Percentiles rank a stretch among this genome's conserved stretches.
Evolutionary conservation across 2,888 invertebrate species (phyloP).

Genomic region (Scaptomyza caliginosa): DNA sequence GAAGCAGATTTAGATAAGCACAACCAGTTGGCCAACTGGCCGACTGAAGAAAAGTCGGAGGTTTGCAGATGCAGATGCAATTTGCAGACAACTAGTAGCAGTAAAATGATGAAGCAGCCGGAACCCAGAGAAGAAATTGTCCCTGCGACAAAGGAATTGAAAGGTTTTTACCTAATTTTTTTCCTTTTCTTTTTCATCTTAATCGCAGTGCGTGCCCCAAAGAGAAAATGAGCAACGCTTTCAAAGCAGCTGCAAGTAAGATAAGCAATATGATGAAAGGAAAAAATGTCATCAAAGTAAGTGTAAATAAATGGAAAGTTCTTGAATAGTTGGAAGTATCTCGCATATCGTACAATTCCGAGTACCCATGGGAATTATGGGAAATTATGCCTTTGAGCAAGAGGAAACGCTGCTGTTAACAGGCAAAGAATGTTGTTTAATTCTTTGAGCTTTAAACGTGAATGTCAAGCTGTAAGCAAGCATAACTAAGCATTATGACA

Average conservation of each 20-base stretch:
- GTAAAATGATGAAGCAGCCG: not conserved
- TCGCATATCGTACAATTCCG: too few species aligned
- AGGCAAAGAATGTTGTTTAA: too few species aligned
- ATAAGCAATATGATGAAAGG: not conserved
- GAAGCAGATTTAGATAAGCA: conserved; percentile 13
- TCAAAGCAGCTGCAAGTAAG: not conserved
- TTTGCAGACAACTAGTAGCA: not conserved
- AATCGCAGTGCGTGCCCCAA: conserved; percentile 9
- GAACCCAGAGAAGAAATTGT: not conserved
- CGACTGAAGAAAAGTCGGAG: conserved; percentile 9
- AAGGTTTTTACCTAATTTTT: too few species aligned
- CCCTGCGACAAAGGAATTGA: not conserved
- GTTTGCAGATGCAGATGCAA: conserved; percentile 3
- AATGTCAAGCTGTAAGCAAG: too few species aligned
- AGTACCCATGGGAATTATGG: too few species aligned
- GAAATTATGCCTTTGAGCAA: too few species aligned
- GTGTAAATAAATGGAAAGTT: conserved; percentile 11
- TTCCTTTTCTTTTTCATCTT: too few species aligned
- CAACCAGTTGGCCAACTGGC: conserved; percentile 5
- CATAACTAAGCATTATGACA: not conserved
- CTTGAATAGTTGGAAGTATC: not conserved
- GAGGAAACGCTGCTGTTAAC: too few species aligned
- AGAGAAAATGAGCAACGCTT: conserved; percentile 2
- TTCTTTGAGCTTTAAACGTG: too few species aligned
- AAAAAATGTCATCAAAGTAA: conserved; percentile 1